A percentile compares a stretch with the other conserved stretches of the same genome.
These are phyloP conservation scores for Gobius niger DNA, from an alignment of 2,113 vertebrate species.

Conservation along the genomic window DNA sequence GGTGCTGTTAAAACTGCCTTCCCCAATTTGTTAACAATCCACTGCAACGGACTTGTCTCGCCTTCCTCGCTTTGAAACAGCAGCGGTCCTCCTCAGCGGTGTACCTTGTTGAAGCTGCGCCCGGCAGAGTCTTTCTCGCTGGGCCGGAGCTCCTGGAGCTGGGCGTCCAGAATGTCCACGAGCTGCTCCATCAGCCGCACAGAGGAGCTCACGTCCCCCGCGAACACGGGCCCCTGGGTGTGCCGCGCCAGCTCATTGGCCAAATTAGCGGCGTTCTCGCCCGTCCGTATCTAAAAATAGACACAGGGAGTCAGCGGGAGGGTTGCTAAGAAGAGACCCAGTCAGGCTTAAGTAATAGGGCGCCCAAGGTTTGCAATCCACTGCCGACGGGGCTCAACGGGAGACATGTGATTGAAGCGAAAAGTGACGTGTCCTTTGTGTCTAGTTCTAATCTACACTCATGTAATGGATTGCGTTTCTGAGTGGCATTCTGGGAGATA, in stretches of 20 bases:
- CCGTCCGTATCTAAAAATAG: conserved; percentile 88
- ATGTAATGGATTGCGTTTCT: too few species aligned
- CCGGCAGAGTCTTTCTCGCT: conserved; percentile 90
- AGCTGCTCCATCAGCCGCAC: conserved; percentile 97
- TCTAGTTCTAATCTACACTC: too few species aligned
- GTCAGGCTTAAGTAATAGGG: conserved; percentile 9
- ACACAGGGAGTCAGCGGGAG: conserved; percentile 14
- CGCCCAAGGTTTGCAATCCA: conserved; percentile 16
- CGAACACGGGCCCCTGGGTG: conserved; percentile 93
- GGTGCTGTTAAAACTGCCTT: too few species aligned
- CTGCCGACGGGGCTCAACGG: conserved; percentile 5
- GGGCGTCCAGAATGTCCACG: conserved; percentile 96
- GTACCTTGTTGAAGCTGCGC: conserved; percentile 98
- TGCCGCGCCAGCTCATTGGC: conserved; percentile 96
- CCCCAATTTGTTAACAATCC: too few species aligned
- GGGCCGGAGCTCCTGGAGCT: conserved; percentile 92
- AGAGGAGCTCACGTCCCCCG: conserved; percentile 94
- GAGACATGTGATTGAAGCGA: conserved; percentile 7
- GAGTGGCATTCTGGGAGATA: too few species aligned
- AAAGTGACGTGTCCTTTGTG: not conserved
- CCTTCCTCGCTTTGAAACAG: not conserved
- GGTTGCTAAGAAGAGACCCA: not conserved
- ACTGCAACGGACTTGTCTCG: too few species aligned
- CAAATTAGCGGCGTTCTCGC: conserved; percentile 95
- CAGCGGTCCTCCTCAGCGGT: not conserved